Percentiles rank a stretch among this genome's conserved stretches.
These are phyloP conservation scores for Protonemura montana DNA, from an alignment of 2,888 invertebrate genomes.

Conservation along the genomic window DNA sequence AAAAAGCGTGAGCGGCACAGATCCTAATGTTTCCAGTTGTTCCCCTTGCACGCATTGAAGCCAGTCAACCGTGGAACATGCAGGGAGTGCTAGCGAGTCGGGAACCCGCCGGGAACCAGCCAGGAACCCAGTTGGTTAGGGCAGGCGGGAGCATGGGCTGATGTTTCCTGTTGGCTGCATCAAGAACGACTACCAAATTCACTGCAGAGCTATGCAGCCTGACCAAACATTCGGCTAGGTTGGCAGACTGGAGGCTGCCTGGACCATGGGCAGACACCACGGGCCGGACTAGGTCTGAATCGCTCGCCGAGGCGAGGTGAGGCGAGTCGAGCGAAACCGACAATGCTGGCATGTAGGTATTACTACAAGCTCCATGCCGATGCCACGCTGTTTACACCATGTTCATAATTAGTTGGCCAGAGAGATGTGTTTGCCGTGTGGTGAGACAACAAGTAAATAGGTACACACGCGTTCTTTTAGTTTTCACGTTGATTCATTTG, in stretches of 20 bases:
- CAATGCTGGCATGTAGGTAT: too few relatives aligned
- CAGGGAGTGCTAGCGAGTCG: background rate
- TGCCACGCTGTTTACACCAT: background rate
- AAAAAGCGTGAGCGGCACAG: slow-evolving; percentile 19
- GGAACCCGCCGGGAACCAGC: too few relatives aligned
- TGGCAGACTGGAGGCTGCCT: too few relatives aligned
- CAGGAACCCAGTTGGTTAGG: background rate
- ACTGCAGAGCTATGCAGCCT: background rate
- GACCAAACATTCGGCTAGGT: background rate
- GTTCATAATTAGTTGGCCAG: background rate
- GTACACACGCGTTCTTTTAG: background rate
- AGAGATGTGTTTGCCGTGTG: background rate
- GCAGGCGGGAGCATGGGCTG: background rate
- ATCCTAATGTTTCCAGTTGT: slow-evolving; percentile 32
- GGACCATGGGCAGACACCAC: too few relatives aligned
- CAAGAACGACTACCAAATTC: background rate
- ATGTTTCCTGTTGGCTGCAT: slow-evolving; percentile 36
- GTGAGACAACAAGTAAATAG: background rate
- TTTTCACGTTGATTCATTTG: background rate
- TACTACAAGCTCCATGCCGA: too few relatives aligned
- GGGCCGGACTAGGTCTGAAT: too few relatives aligned
- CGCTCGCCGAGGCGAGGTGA: too few relatives aligned
- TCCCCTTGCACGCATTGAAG: slow-evolving; percentile 12
- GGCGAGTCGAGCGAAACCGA: too few relatives aligned
- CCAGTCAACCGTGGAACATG: slow-evolving; percentile 9